Percentiles rank a stretch among this genome's conserved stretches.
phyloP scores from a whole-genome alignment of 2,797 vertebrate species.

The Sebastes elongatus region DNA sequence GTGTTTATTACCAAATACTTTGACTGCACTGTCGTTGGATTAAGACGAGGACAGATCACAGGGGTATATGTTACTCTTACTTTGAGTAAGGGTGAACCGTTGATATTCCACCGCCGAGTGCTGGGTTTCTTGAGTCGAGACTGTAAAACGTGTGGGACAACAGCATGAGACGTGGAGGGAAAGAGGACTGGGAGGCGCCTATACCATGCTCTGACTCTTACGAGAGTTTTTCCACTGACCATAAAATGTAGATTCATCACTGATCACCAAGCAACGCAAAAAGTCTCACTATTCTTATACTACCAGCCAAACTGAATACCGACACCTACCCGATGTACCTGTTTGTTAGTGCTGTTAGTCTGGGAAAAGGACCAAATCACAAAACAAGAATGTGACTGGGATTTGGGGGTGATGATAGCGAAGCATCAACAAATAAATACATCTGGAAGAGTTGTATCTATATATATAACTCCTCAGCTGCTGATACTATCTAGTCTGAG shows the following conservation, averaged over 20 bases:
- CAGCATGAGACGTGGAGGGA: slow-evolving; percentile 58
- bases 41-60: slow-evolving; percentile 5
- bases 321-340: slow-evolving; percentile 4
- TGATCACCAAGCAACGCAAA: neutral
- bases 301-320: neutral
- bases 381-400: slow-evolving; percentile 77
- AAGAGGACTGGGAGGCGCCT: neutral
- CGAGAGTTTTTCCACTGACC: neutral
- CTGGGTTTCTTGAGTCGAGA: slow-evolving; percentile 82
- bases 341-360: slow-evolving; percentile 72
- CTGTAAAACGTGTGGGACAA: slow-evolving; percentile 76
- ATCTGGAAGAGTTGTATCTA: neutral
- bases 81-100: slow-evolving; percentile 79
- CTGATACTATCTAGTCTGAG: neutral
- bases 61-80: slow-evolving; percentile 71
- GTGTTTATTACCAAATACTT: slow-evolving; percentile 26
- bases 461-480: neutral
- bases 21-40: slow-evolving; percentile 43
- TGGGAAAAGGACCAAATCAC: slow-evolving; percentile 48
- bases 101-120: slow-evolving; percentile 77
- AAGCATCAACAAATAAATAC: slow-evolving; percentile 22
- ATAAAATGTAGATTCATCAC: neutral
- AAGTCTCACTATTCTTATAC: neutral
- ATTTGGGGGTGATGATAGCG: slow-evolving; percentile 20
- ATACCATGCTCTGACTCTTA: neutral